Conservation (phyloP, 2,797 vertebrate species). For the Oryzias sinensis region DNA sequence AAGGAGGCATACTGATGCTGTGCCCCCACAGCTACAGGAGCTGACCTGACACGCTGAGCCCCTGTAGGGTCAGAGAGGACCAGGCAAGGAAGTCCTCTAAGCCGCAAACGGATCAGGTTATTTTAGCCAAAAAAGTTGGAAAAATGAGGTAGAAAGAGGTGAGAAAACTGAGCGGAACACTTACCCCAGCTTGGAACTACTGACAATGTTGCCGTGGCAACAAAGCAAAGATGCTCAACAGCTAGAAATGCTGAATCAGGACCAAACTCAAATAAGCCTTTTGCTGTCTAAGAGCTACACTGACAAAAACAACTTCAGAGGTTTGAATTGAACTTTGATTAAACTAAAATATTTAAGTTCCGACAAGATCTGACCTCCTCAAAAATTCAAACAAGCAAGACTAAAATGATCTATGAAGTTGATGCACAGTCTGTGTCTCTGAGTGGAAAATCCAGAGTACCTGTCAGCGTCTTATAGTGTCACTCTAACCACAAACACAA, state of each 20-base stretch:
- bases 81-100: no score
- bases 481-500: constrained; percentile 66
- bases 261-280: constrained; percentile 22
- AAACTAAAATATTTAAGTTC: neutral
- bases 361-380: neutral
- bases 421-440: constrained; percentile 24
- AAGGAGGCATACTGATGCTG: no score
- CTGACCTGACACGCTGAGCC: no score
- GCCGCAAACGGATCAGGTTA: neutral
- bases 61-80: no score
- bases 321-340: no score
- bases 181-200: constrained; percentile 65
- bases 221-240: constrained; percentile 59
- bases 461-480: constrained; percentile 67
- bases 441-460: constrained; percentile 48
- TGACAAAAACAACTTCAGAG: no score
- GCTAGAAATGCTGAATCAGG: constrained; percentile 46
- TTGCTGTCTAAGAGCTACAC: no score
- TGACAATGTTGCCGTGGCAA: constrained; percentile 68
- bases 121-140: neutral
- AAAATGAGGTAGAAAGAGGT: neutral
- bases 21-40: no score
- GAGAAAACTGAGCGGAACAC: constrained; percentile 35
- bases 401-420: no score
- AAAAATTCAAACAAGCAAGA: neutral